Conservation (phyloP, 2,888 invertebrate species). For the Epirrhoe alternata region DNA sequence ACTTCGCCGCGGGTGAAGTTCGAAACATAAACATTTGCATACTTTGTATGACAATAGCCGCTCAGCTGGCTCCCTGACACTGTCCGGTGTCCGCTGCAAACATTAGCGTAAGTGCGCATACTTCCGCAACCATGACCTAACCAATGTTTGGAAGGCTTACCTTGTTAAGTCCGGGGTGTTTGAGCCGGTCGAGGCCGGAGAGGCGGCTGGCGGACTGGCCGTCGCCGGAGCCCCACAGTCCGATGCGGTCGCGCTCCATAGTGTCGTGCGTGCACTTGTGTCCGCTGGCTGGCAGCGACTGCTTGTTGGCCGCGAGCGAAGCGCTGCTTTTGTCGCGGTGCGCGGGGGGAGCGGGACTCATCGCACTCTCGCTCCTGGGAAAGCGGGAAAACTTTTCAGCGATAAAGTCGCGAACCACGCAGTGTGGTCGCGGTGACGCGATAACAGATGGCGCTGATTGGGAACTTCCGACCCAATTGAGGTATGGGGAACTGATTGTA, state of each 20-base stretch:
- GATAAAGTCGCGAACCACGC: constrained; percentile 63
- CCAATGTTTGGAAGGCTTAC: constrained; percentile 66
- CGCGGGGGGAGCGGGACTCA: constrained; percentile 78
- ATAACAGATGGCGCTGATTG: constrained; percentile 75
- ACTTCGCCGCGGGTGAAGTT: constrained; percentile 61
- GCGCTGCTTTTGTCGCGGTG: constrained; percentile 71
- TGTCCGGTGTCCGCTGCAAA: constrained; percentile 32
- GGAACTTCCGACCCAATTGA: constrained; percentile 11
- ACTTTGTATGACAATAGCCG: constrained; percentile 54
- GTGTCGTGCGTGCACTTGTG: constrained; percentile 64
- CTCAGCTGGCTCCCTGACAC: constrained; percentile 12
- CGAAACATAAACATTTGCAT: constrained; percentile 62
- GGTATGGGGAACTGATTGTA: constrained; percentile 17
- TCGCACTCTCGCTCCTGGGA: constrained; percentile 81
- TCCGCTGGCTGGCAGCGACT: constrained; percentile 65
- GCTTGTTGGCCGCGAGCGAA: constrained; percentile 58
- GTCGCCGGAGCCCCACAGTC: constrained; percentile 86
- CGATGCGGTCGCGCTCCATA: constrained; percentile 87
- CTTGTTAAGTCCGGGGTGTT: constrained; percentile 89
- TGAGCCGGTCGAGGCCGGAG: constrained; percentile 88
- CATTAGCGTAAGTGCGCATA: constrained; percentile 44
- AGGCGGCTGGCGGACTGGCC: constrained; percentile 82
- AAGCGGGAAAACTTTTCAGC: constrained; percentile 79
- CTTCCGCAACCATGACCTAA: constrained; percentile 73
- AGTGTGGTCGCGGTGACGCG: constrained; percentile 61